Evolutionary conservation across 2,888 invertebrate species (phyloP).

Genomic region (Parnassius mnemosyne): DNA sequence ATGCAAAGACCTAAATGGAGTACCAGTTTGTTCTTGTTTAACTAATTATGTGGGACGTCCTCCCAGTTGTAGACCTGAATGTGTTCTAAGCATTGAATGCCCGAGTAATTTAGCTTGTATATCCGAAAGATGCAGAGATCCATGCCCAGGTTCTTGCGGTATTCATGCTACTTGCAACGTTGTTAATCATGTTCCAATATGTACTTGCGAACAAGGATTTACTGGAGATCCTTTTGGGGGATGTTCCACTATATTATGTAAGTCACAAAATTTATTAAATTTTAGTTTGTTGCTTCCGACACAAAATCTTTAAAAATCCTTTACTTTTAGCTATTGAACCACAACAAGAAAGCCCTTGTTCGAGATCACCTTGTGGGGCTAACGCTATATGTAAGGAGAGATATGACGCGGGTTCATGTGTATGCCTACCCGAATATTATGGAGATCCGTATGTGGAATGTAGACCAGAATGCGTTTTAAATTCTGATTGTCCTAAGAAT

Average conservation of each 20-base stretch:
- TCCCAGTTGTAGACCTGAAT: constrained; percentile 89
- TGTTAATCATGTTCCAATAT: constrained; percentile 86
- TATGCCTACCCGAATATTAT: constrained; percentile 89
- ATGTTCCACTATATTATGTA: constrained; percentile 82
- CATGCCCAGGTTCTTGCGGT: constrained; percentile 88
- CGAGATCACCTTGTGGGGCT: constrained; percentile 91
- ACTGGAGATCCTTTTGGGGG: constrained; percentile 90
- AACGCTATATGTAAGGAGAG: constrained; percentile 92
- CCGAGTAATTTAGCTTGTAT: constrained; percentile 86
- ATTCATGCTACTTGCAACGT: constrained; percentile 85
- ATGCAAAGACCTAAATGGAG: constrained; percentile 84
- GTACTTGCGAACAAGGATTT: constrained; percentile 84
- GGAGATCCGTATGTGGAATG: constrained; percentile 93
- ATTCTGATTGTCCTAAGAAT: constrained; percentile 88
- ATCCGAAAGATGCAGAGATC: constrained; percentile 85
- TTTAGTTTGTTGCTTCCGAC: too few relatives aligned
- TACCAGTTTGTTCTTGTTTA: constrained; percentile 88
- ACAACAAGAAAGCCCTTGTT: constrained; percentile 82
- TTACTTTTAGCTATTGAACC: constrained; percentile 78
- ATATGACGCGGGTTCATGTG: constrained; percentile 90
- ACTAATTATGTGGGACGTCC: constrained; percentile 88
- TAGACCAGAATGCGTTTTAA: constrained; percentile 93
- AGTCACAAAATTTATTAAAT: constrained; percentile 48
- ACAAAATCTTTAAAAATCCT: not conserved
- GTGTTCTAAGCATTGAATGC: constrained; percentile 87